Evolutionary conservation across 2,113 vertebrate species (phyloP).

Genomic region (Vidua chalybeata): DNA sequence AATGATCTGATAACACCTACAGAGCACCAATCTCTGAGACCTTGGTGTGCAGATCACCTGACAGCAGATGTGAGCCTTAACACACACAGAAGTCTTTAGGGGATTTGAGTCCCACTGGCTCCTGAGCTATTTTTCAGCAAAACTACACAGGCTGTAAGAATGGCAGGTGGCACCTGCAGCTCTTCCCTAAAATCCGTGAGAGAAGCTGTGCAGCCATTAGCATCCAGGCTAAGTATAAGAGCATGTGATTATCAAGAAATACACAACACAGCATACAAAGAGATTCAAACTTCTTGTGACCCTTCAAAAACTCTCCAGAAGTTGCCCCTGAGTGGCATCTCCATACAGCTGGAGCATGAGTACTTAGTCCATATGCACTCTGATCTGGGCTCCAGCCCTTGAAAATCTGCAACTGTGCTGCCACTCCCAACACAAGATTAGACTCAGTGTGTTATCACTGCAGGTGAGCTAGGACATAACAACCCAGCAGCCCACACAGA

Average conservation of each 20-base stretch:
- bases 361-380: background rate
- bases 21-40: background rate
- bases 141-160: background rate
- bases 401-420: background rate
- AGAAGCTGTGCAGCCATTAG: background rate
- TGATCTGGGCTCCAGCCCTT: background rate
- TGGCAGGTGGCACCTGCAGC: background rate
- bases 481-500: background rate
- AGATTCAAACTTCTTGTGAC: background rate
- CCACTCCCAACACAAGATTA: background rate
- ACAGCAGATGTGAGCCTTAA: background rate
- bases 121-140: background rate
- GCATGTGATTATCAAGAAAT: background rate
- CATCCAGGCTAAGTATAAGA: background rate
- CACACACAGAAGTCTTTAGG: background rate
- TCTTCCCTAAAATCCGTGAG: accelerated
- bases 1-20: background rate
- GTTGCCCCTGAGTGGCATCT: background rate
- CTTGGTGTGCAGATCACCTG: background rate
- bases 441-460: background rate
- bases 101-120: background rate
- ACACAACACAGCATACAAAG: accelerated
- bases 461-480: background rate
- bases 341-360: background rate
- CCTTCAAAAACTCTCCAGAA: background rate